These are phyloP conservation scores for Chelmon rostratus DNA, from an alignment of 2,797 vertebrate genomes.

Conservation along the genomic window DNA sequence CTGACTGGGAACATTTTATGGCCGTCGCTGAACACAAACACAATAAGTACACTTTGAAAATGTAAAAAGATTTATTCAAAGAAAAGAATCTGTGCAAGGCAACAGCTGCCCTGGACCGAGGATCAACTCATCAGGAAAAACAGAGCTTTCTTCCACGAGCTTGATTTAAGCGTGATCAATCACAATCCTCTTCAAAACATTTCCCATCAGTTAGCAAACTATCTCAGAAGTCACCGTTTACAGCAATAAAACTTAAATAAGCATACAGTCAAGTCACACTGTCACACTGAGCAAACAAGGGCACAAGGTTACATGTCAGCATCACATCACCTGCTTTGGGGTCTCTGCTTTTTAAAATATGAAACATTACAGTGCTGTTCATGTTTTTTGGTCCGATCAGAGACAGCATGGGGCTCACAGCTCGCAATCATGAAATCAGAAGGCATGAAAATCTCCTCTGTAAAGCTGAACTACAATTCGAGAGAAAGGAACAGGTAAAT, in stretches of 20 bases:
- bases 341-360: constrained; percentile 4
- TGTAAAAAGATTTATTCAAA: constrained; percentile 63
- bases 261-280: constrained; percentile 25
- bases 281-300: constrained; percentile 36
- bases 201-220: constrained; percentile 13
- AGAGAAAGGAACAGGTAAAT: neutral
- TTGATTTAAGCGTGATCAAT: constrained; percentile 21
- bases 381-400: neutral
- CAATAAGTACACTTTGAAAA: constrained; percentile 23
- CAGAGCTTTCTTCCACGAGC: neutral
- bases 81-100: constrained; percentile 25
- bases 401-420: neutral
- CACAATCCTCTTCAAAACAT: constrained; percentile 1
- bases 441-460: neutral
- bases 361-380: constrained; percentile 3
- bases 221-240: constrained; percentile 24
- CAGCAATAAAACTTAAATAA: constrained; percentile 45
- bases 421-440: neutral
- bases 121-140: constrained; percentile 4
- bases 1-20: neutral
- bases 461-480: neutral
- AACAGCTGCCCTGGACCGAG: constrained; percentile 21
- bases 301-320: constrained; percentile 23
- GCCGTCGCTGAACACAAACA: neutral
- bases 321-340: constrained; percentile 17